phyloP scores from a whole-genome alignment of 2,113 vertebrate genomes.

The Epinephelus cyanopodus region DNA sequence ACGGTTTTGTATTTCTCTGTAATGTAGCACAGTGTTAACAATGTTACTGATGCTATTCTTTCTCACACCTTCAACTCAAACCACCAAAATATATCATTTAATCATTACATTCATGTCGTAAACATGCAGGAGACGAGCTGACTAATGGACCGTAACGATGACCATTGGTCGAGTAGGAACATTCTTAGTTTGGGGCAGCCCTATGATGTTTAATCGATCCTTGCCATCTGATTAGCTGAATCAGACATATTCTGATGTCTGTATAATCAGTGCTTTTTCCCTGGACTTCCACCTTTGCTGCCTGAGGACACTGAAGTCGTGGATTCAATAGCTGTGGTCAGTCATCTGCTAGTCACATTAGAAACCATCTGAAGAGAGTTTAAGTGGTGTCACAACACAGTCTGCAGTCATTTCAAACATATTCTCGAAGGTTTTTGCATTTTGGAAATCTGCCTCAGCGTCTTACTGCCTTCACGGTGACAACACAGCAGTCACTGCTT shows the following conservation, averaged over 20 bases:
- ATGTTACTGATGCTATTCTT: no score
- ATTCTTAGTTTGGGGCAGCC: no score
- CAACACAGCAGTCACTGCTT: neutral
- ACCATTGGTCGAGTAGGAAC: no score
- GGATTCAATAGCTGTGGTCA: neutral
- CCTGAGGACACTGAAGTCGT: neutral
- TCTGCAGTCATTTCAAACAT: neutral
- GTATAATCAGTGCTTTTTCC: neutral
- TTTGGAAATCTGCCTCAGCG: constrained; percentile 15
- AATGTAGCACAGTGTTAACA: no score
- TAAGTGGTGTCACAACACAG: neutral
- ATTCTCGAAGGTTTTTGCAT: constrained; percentile 1
- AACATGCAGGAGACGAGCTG: no score
- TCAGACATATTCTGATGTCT: neutral
- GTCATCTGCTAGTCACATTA: neutral
- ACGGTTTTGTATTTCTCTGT: no score
- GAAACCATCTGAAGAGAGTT: neutral
- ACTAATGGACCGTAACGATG: no score
- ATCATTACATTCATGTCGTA: no score
- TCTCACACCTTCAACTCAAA: no score
- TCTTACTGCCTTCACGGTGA: neutral
- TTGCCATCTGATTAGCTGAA: neutral
- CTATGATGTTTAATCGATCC: neutral
- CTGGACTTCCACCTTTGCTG: neutral
- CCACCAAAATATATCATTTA: no score